Conservation (phyloP, 2,113 vertebrate species). For the Ophiodon elongatus region DNA sequence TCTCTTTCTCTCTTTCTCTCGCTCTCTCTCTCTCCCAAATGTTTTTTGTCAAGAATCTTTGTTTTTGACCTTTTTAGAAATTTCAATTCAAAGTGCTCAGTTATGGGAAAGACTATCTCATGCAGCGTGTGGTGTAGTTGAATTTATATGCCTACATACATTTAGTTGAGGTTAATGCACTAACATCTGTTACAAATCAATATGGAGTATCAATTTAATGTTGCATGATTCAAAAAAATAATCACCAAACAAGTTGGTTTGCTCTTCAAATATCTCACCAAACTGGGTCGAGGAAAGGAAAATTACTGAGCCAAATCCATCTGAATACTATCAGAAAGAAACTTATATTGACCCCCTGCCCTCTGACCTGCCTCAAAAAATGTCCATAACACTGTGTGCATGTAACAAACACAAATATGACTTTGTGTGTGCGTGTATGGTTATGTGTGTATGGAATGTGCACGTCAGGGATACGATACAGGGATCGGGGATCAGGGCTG, state of each 20-base stretch:
- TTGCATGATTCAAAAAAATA: too few species aligned
- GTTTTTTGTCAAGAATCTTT: slow-evolving; percentile 2
- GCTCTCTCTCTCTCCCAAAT: slow-evolving; percentile 11
- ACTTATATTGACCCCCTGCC: background rate
- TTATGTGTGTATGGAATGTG: slow-evolving; percentile 22
- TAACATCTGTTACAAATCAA: too few species aligned
- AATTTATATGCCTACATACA: background rate
- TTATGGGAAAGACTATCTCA: background rate
- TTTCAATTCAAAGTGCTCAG: background rate
- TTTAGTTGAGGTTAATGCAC: background rate
- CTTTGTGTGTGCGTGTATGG: slow-evolving; percentile 3
- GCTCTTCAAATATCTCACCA: background rate
- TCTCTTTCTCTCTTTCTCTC: slow-evolving; percentile 8
- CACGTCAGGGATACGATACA: slow-evolving; percentile 29
- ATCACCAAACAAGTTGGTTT: background rate
- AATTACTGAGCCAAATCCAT: background rate
- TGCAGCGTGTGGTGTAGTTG: background rate
- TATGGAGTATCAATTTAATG: too few species aligned
- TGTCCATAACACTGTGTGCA: slow-evolving; percentile 5
- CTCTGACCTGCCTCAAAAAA: background rate
- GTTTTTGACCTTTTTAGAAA: slow-evolving; percentile 27
- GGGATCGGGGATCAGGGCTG: slow-evolving; percentile 49
- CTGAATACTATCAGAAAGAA: background rate
- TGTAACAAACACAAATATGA: background rate
- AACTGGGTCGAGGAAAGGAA: background rate